Evolutionary conservation across 1,140 invertebrate genomes (phyloP), one percentile per base, ranked within the genome.

Genomic region (Anoplolepis gracilipes): DNA sequence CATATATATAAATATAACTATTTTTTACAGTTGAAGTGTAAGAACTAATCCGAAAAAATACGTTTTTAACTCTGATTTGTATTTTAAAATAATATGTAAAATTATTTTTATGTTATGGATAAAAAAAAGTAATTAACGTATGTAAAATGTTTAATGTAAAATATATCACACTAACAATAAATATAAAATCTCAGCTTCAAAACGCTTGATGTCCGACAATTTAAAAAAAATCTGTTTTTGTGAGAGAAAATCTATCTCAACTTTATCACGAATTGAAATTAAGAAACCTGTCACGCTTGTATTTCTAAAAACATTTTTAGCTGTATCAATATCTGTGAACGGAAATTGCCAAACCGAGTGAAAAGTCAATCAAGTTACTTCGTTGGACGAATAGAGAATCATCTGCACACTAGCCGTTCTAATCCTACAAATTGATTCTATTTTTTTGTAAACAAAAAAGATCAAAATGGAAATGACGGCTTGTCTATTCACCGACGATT

Each of bases 301-400:
- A 46, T 61, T 36, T 81, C 19, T 33, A 25, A 73, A 16, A 1
- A 33, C 4, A 46, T 22, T 75, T 84, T 59, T 61, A 82, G 64
- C 7, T 36, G 36, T 22, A 2, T 49, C n/a, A n/a, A 55, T 28
- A n/a, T 77, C 33, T 0, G 5, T 30, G 3, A 22, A 13, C 30
- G 28, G 64, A 78, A 64, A 78, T 67, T 61, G 36, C 42, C 13
- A 49, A 82, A 53, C 10, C 72, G 19, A 64, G 25, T 42, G 28
- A 85, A 79, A 81, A 53, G 42, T 81, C 64, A 69, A 82, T 82
- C 64, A 67, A 65, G 46, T 82, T 61, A 62, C 55, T 70, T 85
- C 33, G n/a, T 65, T 42, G 10, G 19, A 0, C 25, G 57, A 69
- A 86, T 84, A 62, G 28, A 85, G 13, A 72, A 86, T 70, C 46